Base-by-base conservation (phyloP, 2,113 vertebrate species). In the Ageneiosus marmoratus region DNA sequence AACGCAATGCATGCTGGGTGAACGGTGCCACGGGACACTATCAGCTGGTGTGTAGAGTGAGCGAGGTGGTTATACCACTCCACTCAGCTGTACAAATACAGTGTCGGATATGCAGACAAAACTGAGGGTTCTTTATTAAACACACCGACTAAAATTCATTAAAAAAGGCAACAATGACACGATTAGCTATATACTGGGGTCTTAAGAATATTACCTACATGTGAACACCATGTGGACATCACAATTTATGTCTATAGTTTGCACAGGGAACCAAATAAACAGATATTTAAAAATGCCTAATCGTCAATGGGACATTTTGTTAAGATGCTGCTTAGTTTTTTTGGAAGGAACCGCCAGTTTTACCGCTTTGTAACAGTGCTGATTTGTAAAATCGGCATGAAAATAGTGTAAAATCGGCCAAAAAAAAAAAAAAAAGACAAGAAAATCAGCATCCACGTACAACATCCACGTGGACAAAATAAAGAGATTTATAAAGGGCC, bases 1-100 rank as follows among this genome's bases (percentile, higher is more conserved):
- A 89, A 91, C 79, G 90, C 87, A 84, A 89, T 88, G 86, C 90
- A 90, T 91, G 90, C 91, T 91, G 89, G 87, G 90, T 87, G 80
- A 86, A 46, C 46, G 82, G 84, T 82, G 84, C 60, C 88, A 79
- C 84, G 69, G 84, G 88, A 81, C 87, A 75, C 85, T 84, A 83
- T 83, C 86, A 83, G 88, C 77, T 41, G 81, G 81, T 85, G 56
- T 70, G 75, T 75, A 77, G 58, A 65, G 55, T 53, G 70, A 46
- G 27, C 69, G 5, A 83, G 34, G 62, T n/a, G 32, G 53, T 24
- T 41, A 83, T 65, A 77, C 20, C 73, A 72, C 53, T 79, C 20
- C 73, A 72, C 53, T 79, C 62, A 72, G 76, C 53, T 72, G 55
- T 51, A 51, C 29, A 73, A 27, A 83, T 41, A 63, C 46, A 65